Evolutionary conservation across 2,888 invertebrate genomes (phyloP).

Genomic region (Eupithecia subumbrata): DNA sequence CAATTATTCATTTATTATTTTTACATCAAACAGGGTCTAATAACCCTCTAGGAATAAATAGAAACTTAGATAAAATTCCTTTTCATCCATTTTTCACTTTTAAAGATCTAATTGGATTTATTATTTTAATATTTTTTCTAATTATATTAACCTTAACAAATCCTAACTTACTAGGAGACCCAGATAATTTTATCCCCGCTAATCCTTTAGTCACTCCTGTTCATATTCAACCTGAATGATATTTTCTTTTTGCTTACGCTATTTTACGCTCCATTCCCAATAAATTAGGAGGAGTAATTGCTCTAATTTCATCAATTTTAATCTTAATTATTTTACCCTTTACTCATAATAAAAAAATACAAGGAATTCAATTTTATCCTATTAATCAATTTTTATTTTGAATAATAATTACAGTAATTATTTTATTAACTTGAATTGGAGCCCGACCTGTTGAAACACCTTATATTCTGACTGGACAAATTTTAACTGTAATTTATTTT

Average conservation of each 20-base stretch:
- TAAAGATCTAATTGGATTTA: conserved; percentile 86
- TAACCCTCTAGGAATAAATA: conserved; percentile 86
- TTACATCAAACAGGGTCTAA: conserved; percentile 88
- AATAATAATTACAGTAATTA: no score
- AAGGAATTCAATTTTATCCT: no score
- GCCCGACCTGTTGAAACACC: no score
- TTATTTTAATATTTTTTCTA: conserved; percentile 82
- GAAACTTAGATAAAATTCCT: conserved; percentile 87
- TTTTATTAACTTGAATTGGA: no score
- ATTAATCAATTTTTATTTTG: no score
- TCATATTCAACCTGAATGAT: conserved; percentile 94
- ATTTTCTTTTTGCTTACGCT: conserved; percentile 92
- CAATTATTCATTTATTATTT: conserved; percentile 87
- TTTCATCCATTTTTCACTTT: conserved; percentile 87
- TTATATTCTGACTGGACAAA: no score
- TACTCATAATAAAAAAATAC: no score
- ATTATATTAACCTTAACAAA: conserved; percentile 78
- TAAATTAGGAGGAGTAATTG: conserved; percentile 90
- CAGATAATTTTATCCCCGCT: conserved; percentile 89
- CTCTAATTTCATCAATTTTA: no score
- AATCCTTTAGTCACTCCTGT: conserved; percentile 87
- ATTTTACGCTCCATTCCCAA: conserved; percentile 92
- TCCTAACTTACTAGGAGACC: conserved; percentile 86
- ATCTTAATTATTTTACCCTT: no score
- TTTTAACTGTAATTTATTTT: no score